Evolutionary conservation across 2,797 vertebrate species (phyloP), one percentile per base, ranked within the genome.

Genomic region (Molossus molossus): DNA sequence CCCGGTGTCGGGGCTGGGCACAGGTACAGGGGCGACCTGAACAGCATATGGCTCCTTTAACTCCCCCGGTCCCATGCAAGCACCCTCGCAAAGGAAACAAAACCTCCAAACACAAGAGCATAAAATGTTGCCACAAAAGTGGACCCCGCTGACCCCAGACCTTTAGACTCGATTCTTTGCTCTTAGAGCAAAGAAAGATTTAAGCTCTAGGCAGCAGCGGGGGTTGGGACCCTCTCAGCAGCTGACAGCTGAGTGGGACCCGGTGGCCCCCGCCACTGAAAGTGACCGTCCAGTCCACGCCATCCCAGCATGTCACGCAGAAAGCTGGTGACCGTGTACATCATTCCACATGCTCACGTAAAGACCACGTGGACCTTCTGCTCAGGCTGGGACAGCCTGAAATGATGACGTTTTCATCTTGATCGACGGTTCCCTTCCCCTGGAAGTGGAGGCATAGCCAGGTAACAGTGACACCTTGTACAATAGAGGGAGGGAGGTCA

Each of bases 341-440:
- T 96, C 94, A 90, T 75, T 91, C 95, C 89, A 2, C 10, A 65
- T 1, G 23, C 93, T 21, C 97, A 3, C 94, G 96, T 95, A 77
- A 81, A 83, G 90, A 79, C 97, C 91, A 60, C 1, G 40, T 92
- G 92, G 97, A 82, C 93, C 90, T 83, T 73, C 93, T 50, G 81
- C 96, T 92, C 91, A 82, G 14, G 73, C 97, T 37, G 93, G 97
- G 95, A 93, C 72, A 45, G 29, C 60, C 94, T 60, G 90, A 94
- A 94, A 96, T 97, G 94, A n/a, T 73, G 97, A 97, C 96, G 97
- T 91, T 64, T 96, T 96, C 94, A 96, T 97, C 96, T 96, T 97
- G 97, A 95, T 97, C 97, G 98, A 98, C 97, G 97, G 9, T 96
- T 89, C 53, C 89, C 90, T 87, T 96, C 96, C 88, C 95, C 95